Percentiles rank a stretch among this genome's conserved stretches.
These are phyloP conservation scores for Paradoxurus hermaphroditus DNA, from an alignment of 2,113 vertebrate species.

Conservation along the genomic window DNA sequence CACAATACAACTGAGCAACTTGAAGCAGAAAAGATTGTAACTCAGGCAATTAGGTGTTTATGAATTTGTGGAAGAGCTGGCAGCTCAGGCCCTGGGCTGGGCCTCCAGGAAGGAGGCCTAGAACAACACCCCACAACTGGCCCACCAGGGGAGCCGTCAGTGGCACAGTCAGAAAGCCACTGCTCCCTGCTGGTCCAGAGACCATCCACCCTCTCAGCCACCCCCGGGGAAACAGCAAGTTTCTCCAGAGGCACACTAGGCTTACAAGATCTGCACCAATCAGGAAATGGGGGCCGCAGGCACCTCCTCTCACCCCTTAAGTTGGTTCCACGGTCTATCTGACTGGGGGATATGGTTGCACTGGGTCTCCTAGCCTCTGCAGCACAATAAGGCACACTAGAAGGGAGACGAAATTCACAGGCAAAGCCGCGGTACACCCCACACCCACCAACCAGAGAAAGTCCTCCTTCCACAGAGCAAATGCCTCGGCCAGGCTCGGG, in stretches of 20 bases:
- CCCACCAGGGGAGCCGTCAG: neutral
- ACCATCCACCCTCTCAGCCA: neutral
- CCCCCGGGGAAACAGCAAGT: neutral
- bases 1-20: neutral
- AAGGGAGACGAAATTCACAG: neutral
- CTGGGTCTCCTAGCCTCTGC: neutral
- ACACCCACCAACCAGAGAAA: neutral
- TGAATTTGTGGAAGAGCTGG: neutral
- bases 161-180: neutral
- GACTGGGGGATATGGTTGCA: neutral
- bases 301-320: neutral
- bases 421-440: rapidly evolving
- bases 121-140: neutral
- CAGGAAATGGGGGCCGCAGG: neutral
- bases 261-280: neutral
- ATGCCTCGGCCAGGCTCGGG: neutral
- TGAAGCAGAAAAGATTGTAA: neutral
- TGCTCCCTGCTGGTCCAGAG: neutral
- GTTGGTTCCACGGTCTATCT: neutral
- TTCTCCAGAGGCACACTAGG: neutral
- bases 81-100: neutral
- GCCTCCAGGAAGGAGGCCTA: neutral
- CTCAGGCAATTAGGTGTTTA: neutral
- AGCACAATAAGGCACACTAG: neutral
- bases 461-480: neutral